Base-by-base conservation (phyloP, 2,797 vertebrate genomes). In the Sebastes minor region DNA sequence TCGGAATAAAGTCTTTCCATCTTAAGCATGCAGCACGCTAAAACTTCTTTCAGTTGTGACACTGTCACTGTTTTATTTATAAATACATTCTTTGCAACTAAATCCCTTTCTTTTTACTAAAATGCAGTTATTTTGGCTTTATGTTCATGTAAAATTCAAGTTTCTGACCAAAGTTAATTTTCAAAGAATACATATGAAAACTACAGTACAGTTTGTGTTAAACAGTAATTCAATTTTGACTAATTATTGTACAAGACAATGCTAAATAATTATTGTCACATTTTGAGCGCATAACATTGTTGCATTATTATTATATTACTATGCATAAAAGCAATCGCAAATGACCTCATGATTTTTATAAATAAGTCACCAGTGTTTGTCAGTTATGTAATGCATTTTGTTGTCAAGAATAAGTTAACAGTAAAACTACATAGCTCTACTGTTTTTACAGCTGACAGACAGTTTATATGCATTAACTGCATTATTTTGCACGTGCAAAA, bases 1-100 rank as follows among this genome's bases (percentile, higher is more conserved):
- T 9, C 83, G 42, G 63, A 91, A 4, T 4, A 89, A 71, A 66
- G 74, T 87, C 2, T 1, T 62, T 56, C 32, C 35, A n/a, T 55
- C 12, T 8, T 74, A 68, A 67, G 27, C 6, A n/a, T 22, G 4
- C 8, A 52, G 13, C 0, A 22, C 18, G 8, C 0, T 28, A 8
- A 9, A 69, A 6, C 0, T 3, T 62, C 2, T 9, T 22, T 30
- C 5, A 20, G 5, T 5, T 55, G 32, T 30, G 14, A 27, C 8
- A 11, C 1, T 6, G 14, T 11, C 8, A 38, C 18, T 56, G 5
- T 63, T 12, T 23, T 23, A 3, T 9, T 62, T 55, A 28, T 67
- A 9, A 61, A 53, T 61, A 18, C 5, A 53, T 30, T 6, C 1
- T 53, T 38, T 63, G n/a, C 5, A 14, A 28, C 52, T n/a, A n/a